phyloP scores from a whole-genome alignment of 2,797 vertebrate genomes.

The Cryptoprocta ferox region DNA sequence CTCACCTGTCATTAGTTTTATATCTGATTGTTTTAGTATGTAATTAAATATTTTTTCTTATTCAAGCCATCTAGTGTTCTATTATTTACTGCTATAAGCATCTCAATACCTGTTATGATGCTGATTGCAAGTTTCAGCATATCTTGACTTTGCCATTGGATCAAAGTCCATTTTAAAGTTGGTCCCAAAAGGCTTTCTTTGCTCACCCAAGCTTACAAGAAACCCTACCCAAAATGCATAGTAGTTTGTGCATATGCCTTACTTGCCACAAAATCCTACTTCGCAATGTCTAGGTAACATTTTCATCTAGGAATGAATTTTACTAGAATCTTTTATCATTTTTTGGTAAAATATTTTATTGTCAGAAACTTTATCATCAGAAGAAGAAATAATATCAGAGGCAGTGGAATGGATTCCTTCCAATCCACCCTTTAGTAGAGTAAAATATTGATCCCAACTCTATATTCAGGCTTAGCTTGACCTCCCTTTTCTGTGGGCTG shows the following conservation, averaged over 20 bases:
- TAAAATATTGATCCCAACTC: background rate
- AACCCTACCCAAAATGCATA: background rate
- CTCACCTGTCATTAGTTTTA: background rate
- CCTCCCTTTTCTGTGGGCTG: background rate
- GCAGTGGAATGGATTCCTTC: slow-evolving; percentile 12
- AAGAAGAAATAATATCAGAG: slow-evolving; percentile 36
- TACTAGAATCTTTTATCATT: background rate
- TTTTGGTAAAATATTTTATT: slow-evolving; percentile 13
- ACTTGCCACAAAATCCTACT: slow-evolving; percentile 43
- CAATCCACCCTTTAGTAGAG: background rate
- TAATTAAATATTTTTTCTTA: slow-evolving; percentile 12
- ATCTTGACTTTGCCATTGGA: slow-evolving; percentile 6
- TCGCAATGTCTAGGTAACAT: slow-evolving; percentile 2
- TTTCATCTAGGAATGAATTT: background rate
- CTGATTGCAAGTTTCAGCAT: slow-evolving; percentile 15
- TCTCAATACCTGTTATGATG: background rate
- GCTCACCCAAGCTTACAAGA: slow-evolving; percentile 4
- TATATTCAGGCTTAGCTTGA: background rate
- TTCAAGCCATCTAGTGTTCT: slow-evolving; percentile 13
- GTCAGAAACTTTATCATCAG: slow-evolving; percentile 38
- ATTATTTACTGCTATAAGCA: background rate
- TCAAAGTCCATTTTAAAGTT: slow-evolving; percentile 32
- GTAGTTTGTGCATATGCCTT: background rate
- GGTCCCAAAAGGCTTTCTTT: background rate
- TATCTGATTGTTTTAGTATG: slow-evolving; percentile 44